A percentile compares a stretch with the other conserved stretches of the same genome.
These are phyloP conservation scores for Folsomia manolachei DNA, from an alignment of 2,888 invertebrate species.

Conservation along the genomic window DNA sequence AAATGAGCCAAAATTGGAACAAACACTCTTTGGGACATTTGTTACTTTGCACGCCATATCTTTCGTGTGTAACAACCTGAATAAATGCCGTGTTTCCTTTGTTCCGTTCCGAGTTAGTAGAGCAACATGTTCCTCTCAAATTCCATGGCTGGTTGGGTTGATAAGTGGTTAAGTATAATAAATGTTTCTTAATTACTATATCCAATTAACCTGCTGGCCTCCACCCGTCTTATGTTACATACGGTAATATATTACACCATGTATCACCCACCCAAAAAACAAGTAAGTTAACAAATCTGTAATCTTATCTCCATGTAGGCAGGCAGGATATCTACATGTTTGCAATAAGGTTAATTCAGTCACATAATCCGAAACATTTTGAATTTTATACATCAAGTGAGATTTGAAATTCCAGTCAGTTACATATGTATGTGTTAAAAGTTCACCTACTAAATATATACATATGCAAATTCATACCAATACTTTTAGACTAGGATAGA, in stretches of 20 bases:
- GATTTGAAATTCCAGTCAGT: background rate
- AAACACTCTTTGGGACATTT: background rate
- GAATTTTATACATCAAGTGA: background rate
- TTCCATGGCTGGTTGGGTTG: background rate
- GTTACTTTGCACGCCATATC: background rate
- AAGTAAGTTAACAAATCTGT: background rate
- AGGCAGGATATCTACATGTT: too few relatives aligned
- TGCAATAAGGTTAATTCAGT: too few relatives aligned
- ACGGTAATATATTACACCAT: too few relatives aligned
- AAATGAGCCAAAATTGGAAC: background rate
- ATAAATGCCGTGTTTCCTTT: background rate
- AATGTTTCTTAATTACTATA: constrained; percentile 10
- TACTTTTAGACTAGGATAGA: too few relatives aligned
- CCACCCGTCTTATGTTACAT: too few relatives aligned
- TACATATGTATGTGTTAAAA: too few relatives aligned
- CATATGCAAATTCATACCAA: too few relatives aligned
- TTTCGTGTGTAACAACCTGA: background rate
- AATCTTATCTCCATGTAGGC: too few relatives aligned
- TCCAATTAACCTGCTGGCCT: background rate
- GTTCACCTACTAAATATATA: too few relatives aligned
- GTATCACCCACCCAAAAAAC: too few relatives aligned
- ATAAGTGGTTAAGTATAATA: background rate
- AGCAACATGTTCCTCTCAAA: background rate
- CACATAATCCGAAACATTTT: background rate
- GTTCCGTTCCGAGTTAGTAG: background rate